Conservation (phyloP, 2,797 vertebrate genomes). For the Melanotaenia nigrans region DNA sequence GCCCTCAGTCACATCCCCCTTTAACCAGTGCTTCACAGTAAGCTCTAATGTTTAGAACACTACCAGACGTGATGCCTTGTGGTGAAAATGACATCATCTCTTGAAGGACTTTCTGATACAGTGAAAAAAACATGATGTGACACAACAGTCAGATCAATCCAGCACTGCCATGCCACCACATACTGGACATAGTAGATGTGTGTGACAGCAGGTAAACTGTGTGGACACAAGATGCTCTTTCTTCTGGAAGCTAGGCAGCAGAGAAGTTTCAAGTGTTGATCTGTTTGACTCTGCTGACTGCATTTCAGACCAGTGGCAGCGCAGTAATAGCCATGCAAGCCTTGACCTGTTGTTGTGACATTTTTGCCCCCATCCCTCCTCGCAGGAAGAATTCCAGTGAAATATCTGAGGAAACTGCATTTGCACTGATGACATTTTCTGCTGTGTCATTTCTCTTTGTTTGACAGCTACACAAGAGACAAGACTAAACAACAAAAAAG, state of each 20-base stretch:
- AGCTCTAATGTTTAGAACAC: constrained; percentile 2
- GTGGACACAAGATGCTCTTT: constrained; percentile 10
- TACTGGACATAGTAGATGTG: constrained; percentile 26
- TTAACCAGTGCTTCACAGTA: constrained; percentile 9
- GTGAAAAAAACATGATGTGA: constrained; percentile 61
- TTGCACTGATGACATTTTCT: constrained; percentile 36
- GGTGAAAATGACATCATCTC: constrained; percentile 39
- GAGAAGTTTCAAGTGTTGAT: constrained; percentile 12
- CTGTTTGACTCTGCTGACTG: constrained; percentile 37
- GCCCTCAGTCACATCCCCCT: constrained; percentile 1
- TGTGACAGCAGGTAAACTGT: constrained; percentile 24
- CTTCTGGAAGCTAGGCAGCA: neutral
- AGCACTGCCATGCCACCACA: constrained; percentile 26
- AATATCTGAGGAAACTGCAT: constrained; percentile 11
- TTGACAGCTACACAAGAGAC: constrained; percentile 27
- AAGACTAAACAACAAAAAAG: constrained; percentile 12
- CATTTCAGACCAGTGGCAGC: constrained; percentile 20
- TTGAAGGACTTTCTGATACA: constrained; percentile 35
- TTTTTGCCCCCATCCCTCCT: constrained; percentile 25
- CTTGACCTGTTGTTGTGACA: constrained; percentile 39
- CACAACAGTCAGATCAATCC: constrained; percentile 60
- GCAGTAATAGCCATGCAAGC: constrained; percentile 53
- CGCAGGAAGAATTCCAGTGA: constrained; percentile 22
- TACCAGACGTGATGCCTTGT: constrained; percentile 23
- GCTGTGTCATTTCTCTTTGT: constrained; percentile 27